Conservation (phyloP, 2,888 invertebrate species). For the Trachelus troglodyta region DNA sequence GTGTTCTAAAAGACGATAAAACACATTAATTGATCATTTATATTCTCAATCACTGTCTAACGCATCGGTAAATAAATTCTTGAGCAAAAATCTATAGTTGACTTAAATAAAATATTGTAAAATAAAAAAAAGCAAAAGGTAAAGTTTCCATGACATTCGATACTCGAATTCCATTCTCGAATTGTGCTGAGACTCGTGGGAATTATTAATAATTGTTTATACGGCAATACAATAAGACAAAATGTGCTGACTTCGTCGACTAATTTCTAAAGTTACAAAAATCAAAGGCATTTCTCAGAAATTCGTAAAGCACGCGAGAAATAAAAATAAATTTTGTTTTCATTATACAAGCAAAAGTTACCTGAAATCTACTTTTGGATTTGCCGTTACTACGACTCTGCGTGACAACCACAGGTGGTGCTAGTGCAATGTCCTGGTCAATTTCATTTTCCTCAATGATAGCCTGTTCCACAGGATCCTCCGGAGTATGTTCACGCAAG, state of each 20-base stretch:
- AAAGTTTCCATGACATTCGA: too few species aligned
- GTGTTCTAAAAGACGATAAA: too few species aligned
- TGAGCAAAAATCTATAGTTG: too few species aligned
- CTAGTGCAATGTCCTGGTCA: slow-evolving; percentile 14
- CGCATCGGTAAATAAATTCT: too few species aligned
- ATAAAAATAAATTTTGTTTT: too few species aligned
- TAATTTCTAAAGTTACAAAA: not conserved
- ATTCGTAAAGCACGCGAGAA: too few species aligned
- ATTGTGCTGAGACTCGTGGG: not conserved
- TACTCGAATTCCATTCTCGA: not conserved
- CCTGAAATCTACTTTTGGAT: slow-evolving; percentile 15
- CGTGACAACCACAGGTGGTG: slow-evolving; percentile 12
- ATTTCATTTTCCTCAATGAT: slow-evolving; percentile 21
- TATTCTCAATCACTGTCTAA: too few species aligned
- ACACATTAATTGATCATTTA: too few species aligned
- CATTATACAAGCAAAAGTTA: not conserved
- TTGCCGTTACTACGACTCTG: slow-evolving; percentile 10
- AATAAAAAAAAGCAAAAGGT: too few species aligned
- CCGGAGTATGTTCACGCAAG: slow-evolving; percentile 12
- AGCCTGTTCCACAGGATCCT: slow-evolving; percentile 17
- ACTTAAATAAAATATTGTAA: too few species aligned
- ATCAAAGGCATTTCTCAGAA: not conserved
- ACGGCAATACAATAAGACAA: not conserved
- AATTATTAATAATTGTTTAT: not conserved
- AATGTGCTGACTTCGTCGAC: not conserved